These are phyloP conservation scores for Conger conger DNA, from an alignment of 2,113 vertebrate genomes.

Conservation along the genomic window DNA sequence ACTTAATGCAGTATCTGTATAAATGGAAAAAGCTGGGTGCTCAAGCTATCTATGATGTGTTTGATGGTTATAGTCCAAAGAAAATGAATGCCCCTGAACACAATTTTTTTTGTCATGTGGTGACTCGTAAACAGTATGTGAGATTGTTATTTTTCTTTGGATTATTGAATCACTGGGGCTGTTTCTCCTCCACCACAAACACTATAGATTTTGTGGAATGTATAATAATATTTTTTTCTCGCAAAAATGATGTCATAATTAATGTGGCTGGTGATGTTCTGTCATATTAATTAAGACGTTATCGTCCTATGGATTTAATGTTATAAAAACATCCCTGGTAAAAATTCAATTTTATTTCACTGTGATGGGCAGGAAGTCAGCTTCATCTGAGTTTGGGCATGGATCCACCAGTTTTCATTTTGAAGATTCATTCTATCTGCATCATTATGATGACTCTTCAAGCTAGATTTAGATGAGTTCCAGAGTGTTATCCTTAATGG, in stretches of 20 bases:
- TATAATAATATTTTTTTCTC: too few species aligned
- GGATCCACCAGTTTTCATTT: not conserved
- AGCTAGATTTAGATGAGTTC: conserved; percentile 1
- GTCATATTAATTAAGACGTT: too few species aligned
- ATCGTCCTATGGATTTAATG: not conserved
- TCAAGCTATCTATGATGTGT: not conserved
- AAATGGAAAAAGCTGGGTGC: not conserved
- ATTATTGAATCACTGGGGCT: too few species aligned
- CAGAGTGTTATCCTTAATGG: not conserved
- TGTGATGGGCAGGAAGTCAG: not conserved
- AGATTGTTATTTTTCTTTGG: too few species aligned
- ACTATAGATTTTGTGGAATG: too few species aligned
- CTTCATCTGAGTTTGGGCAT: not conserved
- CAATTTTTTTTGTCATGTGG: too few species aligned
- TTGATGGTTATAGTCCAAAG: not conserved
- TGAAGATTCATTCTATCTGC: not conserved
- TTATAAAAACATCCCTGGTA: not conserved
- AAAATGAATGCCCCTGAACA: too few species aligned
- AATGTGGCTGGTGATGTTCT: too few species aligned
- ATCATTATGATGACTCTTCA: not conserved
- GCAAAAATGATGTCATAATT: too few species aligned
- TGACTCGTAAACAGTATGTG: too few species aligned
- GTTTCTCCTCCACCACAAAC: too few species aligned
- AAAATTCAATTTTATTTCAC: not conserved
- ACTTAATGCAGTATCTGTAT: not conserved